phyloP scores from a whole-genome alignment of 2,888 invertebrate genomes.

The Biston betularia region DNA sequence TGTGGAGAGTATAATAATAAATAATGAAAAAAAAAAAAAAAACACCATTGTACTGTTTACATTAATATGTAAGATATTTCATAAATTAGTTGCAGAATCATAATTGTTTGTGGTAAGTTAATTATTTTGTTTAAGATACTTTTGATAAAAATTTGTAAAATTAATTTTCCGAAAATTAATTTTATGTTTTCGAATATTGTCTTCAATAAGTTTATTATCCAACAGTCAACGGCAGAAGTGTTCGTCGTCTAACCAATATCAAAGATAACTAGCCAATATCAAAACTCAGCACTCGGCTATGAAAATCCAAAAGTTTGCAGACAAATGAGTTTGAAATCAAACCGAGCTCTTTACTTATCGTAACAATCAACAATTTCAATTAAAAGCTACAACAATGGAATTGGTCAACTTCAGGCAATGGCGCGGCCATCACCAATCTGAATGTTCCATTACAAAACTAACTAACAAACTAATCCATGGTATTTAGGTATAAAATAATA shows the following conservation, averaged over 20 bases:
- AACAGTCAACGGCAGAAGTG: no score
- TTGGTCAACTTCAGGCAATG: slow-evolving; percentile 8
- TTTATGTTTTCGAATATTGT: no score
- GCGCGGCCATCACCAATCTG: slow-evolving; percentile 4
- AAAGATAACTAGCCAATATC: not conserved
- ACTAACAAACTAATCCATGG: slow-evolving; percentile 12
- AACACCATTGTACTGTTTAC: no score
- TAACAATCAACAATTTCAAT: slow-evolving; percentile 23
- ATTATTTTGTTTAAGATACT: no score
- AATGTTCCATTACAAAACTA: slow-evolving; percentile 25
- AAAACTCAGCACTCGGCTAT: not conserved
- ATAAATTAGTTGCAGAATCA: slow-evolving; percentile 28
- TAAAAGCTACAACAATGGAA: slow-evolving; percentile 14
- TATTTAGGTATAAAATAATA: not conserved
- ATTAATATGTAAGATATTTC: no score
- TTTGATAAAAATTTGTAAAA: no score
- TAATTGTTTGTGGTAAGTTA: not conserved
- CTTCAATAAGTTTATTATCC: no score
- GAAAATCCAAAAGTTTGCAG: not conserved
- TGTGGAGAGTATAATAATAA: no score
- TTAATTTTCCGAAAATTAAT: no score
- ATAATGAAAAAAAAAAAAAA: no score
- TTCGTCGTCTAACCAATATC: not conserved
- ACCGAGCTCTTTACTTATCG: slow-evolving; percentile 4
- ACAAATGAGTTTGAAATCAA: slow-evolving; percentile 16